phyloP scores from a whole-genome alignment of 2,113 vertebrate genomes.

The Ellobius talpinus region DNA sequence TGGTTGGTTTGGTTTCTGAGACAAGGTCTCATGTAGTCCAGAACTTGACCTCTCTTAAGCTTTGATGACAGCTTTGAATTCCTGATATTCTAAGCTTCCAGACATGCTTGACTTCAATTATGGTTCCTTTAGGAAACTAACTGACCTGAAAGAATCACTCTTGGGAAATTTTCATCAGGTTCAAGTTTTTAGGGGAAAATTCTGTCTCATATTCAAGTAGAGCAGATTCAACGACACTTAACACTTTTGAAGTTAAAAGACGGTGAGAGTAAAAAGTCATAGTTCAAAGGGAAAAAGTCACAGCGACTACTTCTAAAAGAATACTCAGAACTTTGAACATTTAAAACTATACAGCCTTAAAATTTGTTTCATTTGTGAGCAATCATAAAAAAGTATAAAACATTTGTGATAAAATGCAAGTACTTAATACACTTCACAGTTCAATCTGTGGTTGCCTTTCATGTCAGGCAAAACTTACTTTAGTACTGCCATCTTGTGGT shows the following conservation, averaged over 20 bases:
- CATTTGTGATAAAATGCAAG: slow-evolving; percentile 17
- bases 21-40: neutral
- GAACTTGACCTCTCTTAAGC: neutral
- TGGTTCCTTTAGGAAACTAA: neutral
- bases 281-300: neutral
- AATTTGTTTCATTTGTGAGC: neutral
- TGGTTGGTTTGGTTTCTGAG: neutral
- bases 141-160: neutral
- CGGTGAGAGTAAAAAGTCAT: neutral
- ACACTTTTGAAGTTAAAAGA: neutral
- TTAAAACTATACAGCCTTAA: neutral
- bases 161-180: slow-evolving; percentile 1
- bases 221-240: neutral
- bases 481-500: slow-evolving; percentile 62
- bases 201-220: neutral
- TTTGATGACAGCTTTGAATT: neutral
- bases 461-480: slow-evolving; percentile 13
- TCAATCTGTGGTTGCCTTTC: neutral
- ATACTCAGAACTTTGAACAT: neutral
- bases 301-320: slow-evolving; percentile 10
- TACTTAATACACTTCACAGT: neutral
- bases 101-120: neutral
- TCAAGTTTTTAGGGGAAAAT: neutral
- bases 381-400: slow-evolving; percentile 16
- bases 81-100: neutral